Evolutionary conservation across 2,797 vertebrate species (phyloP).

Genomic region (Hydrolagus colliei): DNA sequence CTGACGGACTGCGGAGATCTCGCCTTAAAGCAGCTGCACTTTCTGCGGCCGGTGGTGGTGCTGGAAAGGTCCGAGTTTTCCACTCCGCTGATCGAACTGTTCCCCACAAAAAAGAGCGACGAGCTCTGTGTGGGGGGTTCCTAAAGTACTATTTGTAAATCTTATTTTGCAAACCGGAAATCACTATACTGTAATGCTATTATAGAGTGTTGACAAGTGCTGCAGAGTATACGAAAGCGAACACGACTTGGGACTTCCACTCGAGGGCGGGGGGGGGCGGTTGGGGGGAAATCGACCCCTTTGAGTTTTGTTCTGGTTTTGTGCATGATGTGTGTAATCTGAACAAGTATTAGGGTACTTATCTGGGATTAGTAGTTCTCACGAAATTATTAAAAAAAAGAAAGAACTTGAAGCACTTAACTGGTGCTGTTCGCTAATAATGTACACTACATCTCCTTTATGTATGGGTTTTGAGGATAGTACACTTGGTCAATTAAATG

Average conservation of each 20-base stretch:
- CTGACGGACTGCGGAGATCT: conserved; percentile 89
- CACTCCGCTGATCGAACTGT: conserved; percentile 73
- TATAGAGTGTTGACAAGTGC: conserved; percentile 54
- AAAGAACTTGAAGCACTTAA: conserved; percentile 67
- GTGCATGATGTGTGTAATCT: conserved; percentile 66
- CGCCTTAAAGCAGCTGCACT: conserved; percentile 97
- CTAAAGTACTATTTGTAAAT: conserved; percentile 41
- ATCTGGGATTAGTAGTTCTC: conserved; percentile 51
- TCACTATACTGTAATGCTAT: conserved; percentile 53
- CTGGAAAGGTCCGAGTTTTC: conserved; percentile 86
- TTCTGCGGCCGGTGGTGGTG: conserved; percentile 95
- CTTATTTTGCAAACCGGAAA: conserved; percentile 47
- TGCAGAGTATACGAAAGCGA: conserved; percentile 64
- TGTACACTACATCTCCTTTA: conserved; percentile 67
- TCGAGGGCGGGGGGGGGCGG: conserved; percentile 34
- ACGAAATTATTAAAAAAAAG: neutral
- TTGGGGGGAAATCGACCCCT: conserved; percentile 47
- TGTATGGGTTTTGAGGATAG: conserved; percentile 32
- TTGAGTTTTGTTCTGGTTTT: conserved; percentile 35
- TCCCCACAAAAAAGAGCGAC: conserved; percentile 79
- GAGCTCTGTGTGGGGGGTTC: conserved; percentile 82
- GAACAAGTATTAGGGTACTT: conserved; percentile 62
- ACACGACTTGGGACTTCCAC: conserved; percentile 58
- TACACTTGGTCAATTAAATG: conserved; percentile 30
- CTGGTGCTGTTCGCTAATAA: conserved; percentile 70